A percentile compares a stretch with the other conserved stretches of the same genome.
phyloP scores from a whole-genome alignment of 1,140 invertebrate species.

The Orius laevigatus region DNA sequence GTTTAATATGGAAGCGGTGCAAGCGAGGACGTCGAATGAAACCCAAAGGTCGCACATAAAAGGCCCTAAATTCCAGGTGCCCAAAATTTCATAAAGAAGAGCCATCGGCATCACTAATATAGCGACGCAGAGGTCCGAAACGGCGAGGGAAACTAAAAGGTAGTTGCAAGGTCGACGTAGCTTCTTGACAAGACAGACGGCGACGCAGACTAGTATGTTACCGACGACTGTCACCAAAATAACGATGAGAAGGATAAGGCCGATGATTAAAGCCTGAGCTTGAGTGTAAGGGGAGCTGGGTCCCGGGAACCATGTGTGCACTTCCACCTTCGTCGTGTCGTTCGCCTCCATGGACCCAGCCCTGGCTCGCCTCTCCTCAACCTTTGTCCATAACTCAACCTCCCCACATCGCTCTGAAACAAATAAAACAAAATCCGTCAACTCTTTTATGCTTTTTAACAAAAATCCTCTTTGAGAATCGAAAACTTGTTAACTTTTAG shows the following conservation, averaged over 20 bases:
- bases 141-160: constrained; percentile 75
- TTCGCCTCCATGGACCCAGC: constrained; percentile 12
- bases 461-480: no score
- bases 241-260: constrained; percentile 51
- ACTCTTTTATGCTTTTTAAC: no score
- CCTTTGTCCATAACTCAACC: constrained; percentile 6
- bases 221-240: constrained; percentile 70
- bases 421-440: not conserved
- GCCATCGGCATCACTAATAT: constrained; percentile 75
- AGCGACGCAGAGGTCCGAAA: constrained; percentile 71
- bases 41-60: constrained; percentile 75
- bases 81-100: constrained; percentile 60
- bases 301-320: constrained; percentile 12
- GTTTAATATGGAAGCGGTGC: constrained; percentile 80
- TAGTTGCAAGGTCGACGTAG: constrained; percentile 71
- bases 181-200: constrained; percentile 74
- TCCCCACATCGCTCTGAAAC: constrained; percentile 7
- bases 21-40: constrained; percentile 64
- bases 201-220: constrained; percentile 76
- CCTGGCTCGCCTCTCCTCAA: constrained; percentile 1
- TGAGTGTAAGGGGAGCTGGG: constrained; percentile 27
- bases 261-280: constrained; percentile 46
- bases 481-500: no score
- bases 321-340: constrained; percentile 3
- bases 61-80: constrained; percentile 68